A percentile compares a stretch with the other conserved stretches of the same genome.
These are phyloP conservation scores for Drosophila parabipectinata DNA, from an alignment of 1,140 invertebrate genomes.

Conservation along the genomic window DNA sequence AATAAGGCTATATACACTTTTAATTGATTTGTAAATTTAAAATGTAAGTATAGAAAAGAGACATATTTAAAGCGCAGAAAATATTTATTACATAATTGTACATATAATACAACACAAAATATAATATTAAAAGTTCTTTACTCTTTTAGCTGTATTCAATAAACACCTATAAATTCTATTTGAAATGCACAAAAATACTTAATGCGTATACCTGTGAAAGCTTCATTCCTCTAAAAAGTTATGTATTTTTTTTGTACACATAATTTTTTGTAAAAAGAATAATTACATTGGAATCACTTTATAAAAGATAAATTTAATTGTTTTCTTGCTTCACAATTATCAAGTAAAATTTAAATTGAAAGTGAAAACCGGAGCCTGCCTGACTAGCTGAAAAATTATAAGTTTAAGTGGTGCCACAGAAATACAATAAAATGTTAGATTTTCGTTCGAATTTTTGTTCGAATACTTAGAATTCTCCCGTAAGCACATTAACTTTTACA, in stretches of 20 bases:
- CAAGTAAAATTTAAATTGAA: no score
- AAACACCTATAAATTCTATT: slow-evolving; percentile 37
- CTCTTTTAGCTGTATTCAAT: slow-evolving; percentile 49
- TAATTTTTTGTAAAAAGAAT: slow-evolving; percentile 60
- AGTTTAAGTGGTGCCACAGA: no score
- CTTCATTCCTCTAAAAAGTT: slow-evolving; percentile 60
- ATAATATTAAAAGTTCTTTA: slow-evolving; percentile 29
- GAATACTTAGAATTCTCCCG: no score
- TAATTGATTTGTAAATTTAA: slow-evolving; percentile 78
- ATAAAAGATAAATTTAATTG: slow-evolving; percentile 7
- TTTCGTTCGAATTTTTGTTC: no score
- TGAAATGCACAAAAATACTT: slow-evolving; percentile 45
- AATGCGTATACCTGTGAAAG: slow-evolving; percentile 49
- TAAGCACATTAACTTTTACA: no score
- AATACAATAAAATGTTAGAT: no score
- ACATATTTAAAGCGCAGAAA: slow-evolving; percentile 22
- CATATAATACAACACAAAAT: slow-evolving; percentile 52
- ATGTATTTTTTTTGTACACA: slow-evolving; percentile 49
- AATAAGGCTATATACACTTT: slow-evolving; percentile 57
- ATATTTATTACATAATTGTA: slow-evolving; percentile 63
- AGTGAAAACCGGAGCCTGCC: no score
- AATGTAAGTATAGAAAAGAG: slow-evolving; percentile 41
- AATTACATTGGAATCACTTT: slow-evolving; percentile 72
- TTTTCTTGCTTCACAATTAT: slow-evolving; percentile 9
- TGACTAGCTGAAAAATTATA: no score